A percentile compares a stretch with the other conserved stretches of the same genome.
These are phyloP conservation scores for Notocelia uddmanniana DNA, from an alignment of 2,888 invertebrate genomes.

Conservation along the genomic window DNA sequence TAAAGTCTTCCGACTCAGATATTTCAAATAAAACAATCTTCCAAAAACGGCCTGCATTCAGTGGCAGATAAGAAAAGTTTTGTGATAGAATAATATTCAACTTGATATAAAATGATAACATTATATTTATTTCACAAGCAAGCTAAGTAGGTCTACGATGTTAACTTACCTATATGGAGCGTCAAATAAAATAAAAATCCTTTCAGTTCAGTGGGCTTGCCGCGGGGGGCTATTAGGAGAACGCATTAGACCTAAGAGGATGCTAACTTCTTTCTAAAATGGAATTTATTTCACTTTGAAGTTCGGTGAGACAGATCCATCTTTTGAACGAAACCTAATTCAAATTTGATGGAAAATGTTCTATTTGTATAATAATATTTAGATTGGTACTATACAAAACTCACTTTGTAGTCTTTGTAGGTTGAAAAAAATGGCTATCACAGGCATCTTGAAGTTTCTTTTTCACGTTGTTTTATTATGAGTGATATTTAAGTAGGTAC, in stretches of 20 bases:
- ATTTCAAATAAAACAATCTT: background rate
- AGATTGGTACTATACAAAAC: background rate
- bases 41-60: background rate
- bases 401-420: too few species aligned
- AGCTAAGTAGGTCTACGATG: background rate
- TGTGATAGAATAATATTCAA: background rate
- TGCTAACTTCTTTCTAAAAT: slow-evolving; percentile 30
- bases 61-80: background rate
- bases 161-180: background rate
- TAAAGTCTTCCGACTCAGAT: background rate
- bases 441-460: too few species aligned
- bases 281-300: slow-evolving; percentile 28
- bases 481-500: too few species aligned
- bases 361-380: background rate
- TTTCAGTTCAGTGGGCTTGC: slow-evolving; percentile 19
- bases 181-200: slow-evolving; percentile 19
- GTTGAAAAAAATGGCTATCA: too few species aligned
- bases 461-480: too few species aligned
- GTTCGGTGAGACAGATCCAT: background rate
- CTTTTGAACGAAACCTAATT: background rate
- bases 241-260: slow-evolving; percentile 34
- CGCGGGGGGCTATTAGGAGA: slow-evolving; percentile 28
- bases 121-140: background rate
- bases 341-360: background rate
- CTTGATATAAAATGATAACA: too few species aligned